Evolutionary conservation across 2,888 invertebrate species (phyloP).

Genomic region (Orthosia incerta): DNA sequence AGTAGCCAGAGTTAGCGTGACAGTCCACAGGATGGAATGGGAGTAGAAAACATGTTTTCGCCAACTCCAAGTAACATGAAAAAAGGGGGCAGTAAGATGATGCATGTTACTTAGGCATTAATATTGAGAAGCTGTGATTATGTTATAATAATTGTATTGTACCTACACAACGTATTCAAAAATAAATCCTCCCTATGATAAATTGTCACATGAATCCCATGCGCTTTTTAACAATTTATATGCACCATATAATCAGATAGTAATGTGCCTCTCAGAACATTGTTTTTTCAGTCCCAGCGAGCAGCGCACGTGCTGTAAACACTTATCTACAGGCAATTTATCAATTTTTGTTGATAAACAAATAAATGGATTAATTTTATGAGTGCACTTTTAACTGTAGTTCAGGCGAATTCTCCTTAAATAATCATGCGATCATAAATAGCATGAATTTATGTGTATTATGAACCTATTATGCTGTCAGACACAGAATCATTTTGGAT

Average conservation of each 20-base stretch:
- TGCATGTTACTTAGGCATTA: too few relatives aligned
- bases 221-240: conserved; percentile 2
- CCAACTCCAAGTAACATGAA: too few relatives aligned
- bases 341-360: conserved; percentile 32
- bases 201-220: conserved; percentile 1
- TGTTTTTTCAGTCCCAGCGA: background rate
- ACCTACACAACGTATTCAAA: background rate
- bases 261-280: background rate
- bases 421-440: conserved; percentile 47
- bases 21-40: too few relatives aligned
- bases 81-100: too few relatives aligned
- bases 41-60: too few relatives aligned
- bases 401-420: conserved; percentile 14
- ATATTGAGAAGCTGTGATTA: too few relatives aligned
- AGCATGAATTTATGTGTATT: conserved; percentile 31
- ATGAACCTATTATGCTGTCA: conserved; percentile 14
- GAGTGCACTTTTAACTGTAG: conserved; percentile 33
- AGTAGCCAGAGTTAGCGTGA: too few relatives aligned
- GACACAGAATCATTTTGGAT: conserved; percentile 12
- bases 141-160: too few relatives aligned
- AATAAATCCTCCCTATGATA: background rate
- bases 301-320: background rate
- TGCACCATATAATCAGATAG: background rate
- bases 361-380: conserved; percentile 51
- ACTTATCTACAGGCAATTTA: conserved; percentile 24